Evolutionary conservation across 2,797 vertebrate species (phyloP).

Genomic region (Echeneis naucrates): DNA sequence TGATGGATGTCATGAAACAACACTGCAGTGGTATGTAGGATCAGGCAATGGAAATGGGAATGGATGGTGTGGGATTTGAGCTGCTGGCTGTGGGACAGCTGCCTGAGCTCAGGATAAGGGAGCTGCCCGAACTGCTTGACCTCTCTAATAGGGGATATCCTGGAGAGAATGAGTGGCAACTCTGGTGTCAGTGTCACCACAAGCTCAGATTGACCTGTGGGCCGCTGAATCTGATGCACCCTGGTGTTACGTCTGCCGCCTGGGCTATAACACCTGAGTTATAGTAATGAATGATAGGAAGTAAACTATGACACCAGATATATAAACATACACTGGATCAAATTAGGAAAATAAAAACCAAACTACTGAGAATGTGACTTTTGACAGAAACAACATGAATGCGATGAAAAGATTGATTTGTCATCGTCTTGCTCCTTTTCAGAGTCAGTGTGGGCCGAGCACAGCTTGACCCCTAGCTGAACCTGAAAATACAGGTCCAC

Average conservation of each 20-base stretch:
- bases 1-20: constrained; percentile 68
- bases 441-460: neutral
- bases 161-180: constrained; percentile 72
- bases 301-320: constrained; percentile 24
- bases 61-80: constrained; percentile 74
- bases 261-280: no score
- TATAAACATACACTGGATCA: constrained; percentile 5
- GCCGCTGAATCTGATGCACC: constrained; percentile 46
- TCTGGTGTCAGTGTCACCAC: constrained; percentile 76
- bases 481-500: neutral
- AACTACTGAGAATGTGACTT: neutral
- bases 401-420: neutral
- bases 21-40: constrained; percentile 67
- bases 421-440: neutral
- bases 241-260: no score
- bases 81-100: constrained; percentile 78
- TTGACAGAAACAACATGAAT: no score
- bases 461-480: no score
- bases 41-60: constrained; percentile 72
- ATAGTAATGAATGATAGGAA: constrained; percentile 49
- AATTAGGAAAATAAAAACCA: neutral
- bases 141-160: constrained; percentile 83
- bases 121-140: constrained; percentile 76
- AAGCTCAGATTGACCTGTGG: constrained; percentile 70
- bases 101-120: constrained; percentile 79